Conservation (phyloP, 30 jellyfish, hydroid and myxozoan species). For the Cassiopea xamachana region DNA sequence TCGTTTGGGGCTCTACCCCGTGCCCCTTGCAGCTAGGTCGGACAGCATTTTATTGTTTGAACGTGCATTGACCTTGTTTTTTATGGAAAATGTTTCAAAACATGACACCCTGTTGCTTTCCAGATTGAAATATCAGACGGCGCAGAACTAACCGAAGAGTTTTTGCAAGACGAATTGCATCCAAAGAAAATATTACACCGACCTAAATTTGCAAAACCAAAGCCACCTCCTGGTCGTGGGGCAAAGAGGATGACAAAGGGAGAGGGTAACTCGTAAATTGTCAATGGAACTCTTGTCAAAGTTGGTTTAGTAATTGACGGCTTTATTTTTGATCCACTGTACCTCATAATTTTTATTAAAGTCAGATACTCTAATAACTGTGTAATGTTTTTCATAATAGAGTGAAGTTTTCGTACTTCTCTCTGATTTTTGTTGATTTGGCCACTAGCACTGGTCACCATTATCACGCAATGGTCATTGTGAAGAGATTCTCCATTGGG, state of each 20-base stretch:
- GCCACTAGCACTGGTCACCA: too few relatives aligned
- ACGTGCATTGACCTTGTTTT: too few relatives aligned
- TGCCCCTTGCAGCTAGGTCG: too few relatives aligned
- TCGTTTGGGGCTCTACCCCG: too few relatives aligned
- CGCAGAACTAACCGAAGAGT: slow-evolving; percentile 90
- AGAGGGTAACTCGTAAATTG: slow-evolving; percentile 1
- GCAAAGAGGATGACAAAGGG: slow-evolving; percentile 89
- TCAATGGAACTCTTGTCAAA: not conserved
- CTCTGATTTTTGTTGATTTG: too few relatives aligned
- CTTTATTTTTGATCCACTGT: not conserved
- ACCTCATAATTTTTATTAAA: too few relatives aligned
- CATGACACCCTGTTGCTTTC: not conserved
- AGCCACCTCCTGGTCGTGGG: slow-evolving; percentile 99
- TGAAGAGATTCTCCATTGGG: too few relatives aligned
- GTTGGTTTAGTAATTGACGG: not conserved
- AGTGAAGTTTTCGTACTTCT: too few relatives aligned
- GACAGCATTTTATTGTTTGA: too few relatives aligned
- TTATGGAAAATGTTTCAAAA: not conserved
- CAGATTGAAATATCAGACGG: slow-evolving; percentile 97
- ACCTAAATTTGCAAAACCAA: slow-evolving; percentile 94
- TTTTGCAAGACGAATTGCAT: slow-evolving; percentile 92
- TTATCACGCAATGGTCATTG: too few relatives aligned
- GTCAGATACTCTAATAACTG: not conserved
- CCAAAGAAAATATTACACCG: slow-evolving; percentile 95
- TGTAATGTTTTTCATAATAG: not conserved